Base-by-base conservation (phyloP, 2,888 invertebrate species). In the Oscheius onirici region DNA sequence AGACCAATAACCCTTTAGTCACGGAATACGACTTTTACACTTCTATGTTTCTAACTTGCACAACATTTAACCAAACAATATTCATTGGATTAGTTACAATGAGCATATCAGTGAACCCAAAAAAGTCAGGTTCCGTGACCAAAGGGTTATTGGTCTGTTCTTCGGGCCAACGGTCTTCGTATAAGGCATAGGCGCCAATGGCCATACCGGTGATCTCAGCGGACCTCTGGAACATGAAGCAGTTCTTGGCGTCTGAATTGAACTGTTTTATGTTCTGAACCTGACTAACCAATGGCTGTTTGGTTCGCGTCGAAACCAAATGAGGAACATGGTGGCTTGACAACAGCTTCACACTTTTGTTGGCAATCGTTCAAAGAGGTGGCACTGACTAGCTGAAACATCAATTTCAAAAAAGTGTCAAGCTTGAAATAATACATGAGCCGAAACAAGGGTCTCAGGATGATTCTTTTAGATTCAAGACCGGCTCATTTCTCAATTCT, bases 251-350 rank as follows among this genome's bases (percentile, higher is more conserved):
- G 5, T 41, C 60, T 60, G 43, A 43, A 60, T 43, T 11, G 11
- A 11, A 6, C 11, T 46, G n/a, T 3, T 20, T 17, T 17, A n/a
- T 10, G 6, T 10, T 17, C n/a, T 11, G 17, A 58, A 20, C n/a
- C 40, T 13, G 8, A 26, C 41, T 41, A n/a, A 26, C 10, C 13
- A 43, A 11, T 11, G 3, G 40, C 17, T n/a, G 17, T 60, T n/a
- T 17, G 41, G 43, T 46, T 63, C 1, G 49, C 10, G 17, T 63
- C 63, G 63, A 63, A 63, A n/a, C 63, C 63, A 34, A 44, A 63
- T 22, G 63, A 63, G 24, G 63, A 63, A 28, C 63, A 63, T 11
- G 63, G 22, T 5, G 63, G 17, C 15, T 46, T 46, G 49, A 20
- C 10, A 17, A 44, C 49, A 26, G 20, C 46, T n/a, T 63, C 63